phyloP scores from a whole-genome alignment of 2,113 vertebrate genomes.

The Amazona guildingii region DNA sequence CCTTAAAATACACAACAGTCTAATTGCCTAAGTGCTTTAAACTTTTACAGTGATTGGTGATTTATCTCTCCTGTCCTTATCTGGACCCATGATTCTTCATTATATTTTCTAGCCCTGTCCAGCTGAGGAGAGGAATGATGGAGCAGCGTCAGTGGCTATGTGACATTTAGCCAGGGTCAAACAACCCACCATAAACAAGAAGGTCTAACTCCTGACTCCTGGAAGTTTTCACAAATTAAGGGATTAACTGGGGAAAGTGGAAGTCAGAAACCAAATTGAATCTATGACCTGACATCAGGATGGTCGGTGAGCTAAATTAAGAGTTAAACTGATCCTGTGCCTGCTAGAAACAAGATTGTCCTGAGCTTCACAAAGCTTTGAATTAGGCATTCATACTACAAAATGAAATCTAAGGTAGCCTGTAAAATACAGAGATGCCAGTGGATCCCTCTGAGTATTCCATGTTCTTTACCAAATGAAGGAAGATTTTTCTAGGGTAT shows the following conservation, averaged over 20 bases:
- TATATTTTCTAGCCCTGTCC: not conserved
- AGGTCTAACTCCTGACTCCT: not conserved
- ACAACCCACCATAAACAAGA: not conserved
- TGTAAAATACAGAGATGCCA: not conserved
- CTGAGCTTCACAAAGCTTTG: constrained; percentile 18
- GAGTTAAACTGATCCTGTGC: not conserved
- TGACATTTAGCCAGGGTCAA: not conserved
- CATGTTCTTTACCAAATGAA: not conserved
- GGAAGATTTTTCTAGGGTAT: not conserved
- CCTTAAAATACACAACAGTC: not conserved
- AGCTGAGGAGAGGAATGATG: not conserved
- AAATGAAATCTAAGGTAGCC: constrained; percentile 4
- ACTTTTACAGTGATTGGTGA: not conserved
- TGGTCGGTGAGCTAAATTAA: constrained; percentile 15
- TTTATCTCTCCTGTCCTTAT: not conserved
- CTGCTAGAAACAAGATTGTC: not conserved
- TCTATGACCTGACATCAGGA: constrained; percentile 16
- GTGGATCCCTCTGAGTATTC: not conserved
- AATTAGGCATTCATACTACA: not conserved
- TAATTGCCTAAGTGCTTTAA: not conserved
- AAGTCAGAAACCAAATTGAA: constrained; percentile 39
- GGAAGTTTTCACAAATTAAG: constrained; percentile 14
- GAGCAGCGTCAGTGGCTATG: not conserved
- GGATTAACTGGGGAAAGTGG: constrained; percentile 2
- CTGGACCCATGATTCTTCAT: not conserved